A percentile compares a stretch with the other conserved stretches of the same genome.
These are phyloP conservation scores for Malurus alboscapulatus DNA, from an alignment of 2,113 vertebrate species.

Conservation along the genomic window DNA sequence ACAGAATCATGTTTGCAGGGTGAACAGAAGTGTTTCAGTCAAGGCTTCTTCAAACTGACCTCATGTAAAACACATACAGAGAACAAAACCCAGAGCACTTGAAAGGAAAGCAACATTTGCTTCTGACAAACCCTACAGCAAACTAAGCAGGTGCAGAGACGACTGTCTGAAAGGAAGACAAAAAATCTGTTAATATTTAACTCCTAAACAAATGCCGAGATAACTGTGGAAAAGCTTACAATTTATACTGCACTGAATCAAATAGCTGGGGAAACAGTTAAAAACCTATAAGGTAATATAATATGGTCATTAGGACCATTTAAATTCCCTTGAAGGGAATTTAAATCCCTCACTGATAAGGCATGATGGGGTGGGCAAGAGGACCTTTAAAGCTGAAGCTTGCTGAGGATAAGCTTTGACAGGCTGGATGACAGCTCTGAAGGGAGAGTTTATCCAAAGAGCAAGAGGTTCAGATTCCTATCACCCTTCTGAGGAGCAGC, in stretches of 20 bases:
- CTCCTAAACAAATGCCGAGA: slow-evolving; percentile 39
- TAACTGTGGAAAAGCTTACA: not conserved
- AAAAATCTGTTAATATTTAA: slow-evolving; percentile 28
- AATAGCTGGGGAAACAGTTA: slow-evolving; percentile 28
- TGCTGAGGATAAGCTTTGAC: slow-evolving; percentile 19
- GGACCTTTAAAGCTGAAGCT: not conserved
- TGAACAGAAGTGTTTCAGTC: not conserved
- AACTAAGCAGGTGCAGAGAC: slow-evolving; percentile 37
- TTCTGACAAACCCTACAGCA: not conserved
- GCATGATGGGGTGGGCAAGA: not conserved
- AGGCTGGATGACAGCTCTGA: slow-evolving; percentile 17
- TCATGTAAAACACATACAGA: not conserved
- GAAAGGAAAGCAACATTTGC: not conserved
- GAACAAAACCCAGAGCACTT: not conserved
- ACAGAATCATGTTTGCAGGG: not conserved
- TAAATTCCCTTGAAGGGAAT: slow-evolving; percentile 31
- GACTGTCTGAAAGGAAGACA: not conserved
- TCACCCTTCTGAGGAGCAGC: not conserved
- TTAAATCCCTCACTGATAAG: not conserved
- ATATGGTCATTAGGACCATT: slow-evolving; percentile 38
- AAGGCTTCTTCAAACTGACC: not conserved
- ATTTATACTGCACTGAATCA: not conserved
- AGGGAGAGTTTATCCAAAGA: slow-evolving; percentile 2
- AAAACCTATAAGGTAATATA: slow-evolving; percentile 35
- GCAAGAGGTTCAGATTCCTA: slow-evolving; percentile 30